These are phyloP conservation scores for Spheniscus mendiculus DNA, from an alignment of 2,113 vertebrate genomes.

Conservation along the genomic window DNA sequence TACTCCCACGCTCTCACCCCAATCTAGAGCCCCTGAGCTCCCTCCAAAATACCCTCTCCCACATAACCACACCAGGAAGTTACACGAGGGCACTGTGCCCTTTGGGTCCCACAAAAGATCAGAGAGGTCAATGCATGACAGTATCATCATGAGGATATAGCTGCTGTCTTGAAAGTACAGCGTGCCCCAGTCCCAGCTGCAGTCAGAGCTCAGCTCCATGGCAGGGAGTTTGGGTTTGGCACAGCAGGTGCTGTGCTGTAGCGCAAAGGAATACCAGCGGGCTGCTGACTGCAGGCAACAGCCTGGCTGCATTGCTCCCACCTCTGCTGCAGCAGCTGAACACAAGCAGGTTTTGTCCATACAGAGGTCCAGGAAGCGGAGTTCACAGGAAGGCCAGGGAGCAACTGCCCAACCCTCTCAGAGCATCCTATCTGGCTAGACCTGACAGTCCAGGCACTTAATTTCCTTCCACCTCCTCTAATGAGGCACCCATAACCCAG, in stretches of 20 bases:
- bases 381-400: not conserved
- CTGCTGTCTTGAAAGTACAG: not conserved
- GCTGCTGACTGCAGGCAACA: not conserved
- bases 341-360: not conserved
- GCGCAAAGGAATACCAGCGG: not conserved
- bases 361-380: not conserved
- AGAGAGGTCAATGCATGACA: not conserved
- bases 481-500: not conserved
- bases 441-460: not conserved
- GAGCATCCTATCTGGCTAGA: not conserved
- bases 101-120: not conserved
- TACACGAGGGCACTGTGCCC: not conserved
- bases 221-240: not conserved
- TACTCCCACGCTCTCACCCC: not conserved
- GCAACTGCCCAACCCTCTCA: not conserved
- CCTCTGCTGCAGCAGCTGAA: not conserved
- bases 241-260: not conserved
- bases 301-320: not conserved
- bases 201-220: accelerated
- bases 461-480: not conserved
- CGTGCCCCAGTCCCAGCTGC: not conserved
- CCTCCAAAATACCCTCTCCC: not conserved
- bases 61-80: not conserved
- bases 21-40: not conserved
- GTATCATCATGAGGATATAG: not conserved